Conservation (phyloP, 2,113 vertebrate species). For the Rallus limicola region DNA sequence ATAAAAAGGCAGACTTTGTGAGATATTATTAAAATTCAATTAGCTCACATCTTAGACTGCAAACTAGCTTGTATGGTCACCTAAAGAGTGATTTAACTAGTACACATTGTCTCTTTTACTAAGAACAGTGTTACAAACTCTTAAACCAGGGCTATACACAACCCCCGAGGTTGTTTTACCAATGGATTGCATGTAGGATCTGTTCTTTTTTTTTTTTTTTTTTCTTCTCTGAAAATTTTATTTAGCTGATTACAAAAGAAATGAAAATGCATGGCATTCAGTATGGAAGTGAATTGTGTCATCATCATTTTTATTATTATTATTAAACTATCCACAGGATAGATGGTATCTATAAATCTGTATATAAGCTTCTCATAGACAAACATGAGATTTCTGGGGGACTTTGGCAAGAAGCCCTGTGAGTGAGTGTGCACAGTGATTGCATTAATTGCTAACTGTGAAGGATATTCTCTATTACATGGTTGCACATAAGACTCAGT, state of each 20-base stretch:
- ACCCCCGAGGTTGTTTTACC: neutral
- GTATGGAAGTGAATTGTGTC: neutral
- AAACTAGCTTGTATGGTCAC: neutral
- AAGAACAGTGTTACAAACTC: neutral
- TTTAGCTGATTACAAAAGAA: neutral
- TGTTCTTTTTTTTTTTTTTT: neutral
- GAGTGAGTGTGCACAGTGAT: neutral
- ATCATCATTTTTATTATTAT: neutral
- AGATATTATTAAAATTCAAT: neutral
- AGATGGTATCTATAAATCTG: neutral
- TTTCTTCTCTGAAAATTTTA: neutral
- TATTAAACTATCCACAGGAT: neutral
- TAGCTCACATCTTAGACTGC: neutral
- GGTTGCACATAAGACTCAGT: fast-evolving
- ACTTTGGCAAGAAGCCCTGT: neutral
- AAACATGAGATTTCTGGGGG: neutral
- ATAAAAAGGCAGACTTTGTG: neutral
- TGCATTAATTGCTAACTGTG: neutral
- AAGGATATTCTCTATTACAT: neutral
- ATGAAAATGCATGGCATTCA: neutral
- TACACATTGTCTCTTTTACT: neutral
- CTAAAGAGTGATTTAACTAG: neutral
- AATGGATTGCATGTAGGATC: neutral
- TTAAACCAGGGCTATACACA: neutral
- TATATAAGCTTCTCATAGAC: neutral